Evolutionary conservation across 2,113 vertebrate genomes (phyloP).

Genomic region (Pomatostomus ruficeps): DNA sequence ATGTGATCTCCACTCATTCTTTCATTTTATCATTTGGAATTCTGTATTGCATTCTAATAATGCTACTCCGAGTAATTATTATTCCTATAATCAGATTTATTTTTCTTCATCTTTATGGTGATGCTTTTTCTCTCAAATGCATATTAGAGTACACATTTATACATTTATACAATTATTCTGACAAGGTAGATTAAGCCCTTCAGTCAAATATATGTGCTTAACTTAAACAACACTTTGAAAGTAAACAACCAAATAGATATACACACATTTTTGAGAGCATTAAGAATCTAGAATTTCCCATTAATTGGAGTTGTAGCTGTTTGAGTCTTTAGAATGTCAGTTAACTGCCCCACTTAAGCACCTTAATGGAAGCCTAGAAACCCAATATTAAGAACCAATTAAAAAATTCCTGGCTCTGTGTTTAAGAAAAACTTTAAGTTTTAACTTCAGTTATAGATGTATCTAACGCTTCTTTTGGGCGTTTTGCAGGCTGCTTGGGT

Average conservation of each 20-base stretch:
- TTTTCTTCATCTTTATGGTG: neutral
- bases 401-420: neutral
- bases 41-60: neutral
- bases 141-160: neutral
- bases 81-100: neutral
- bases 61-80: neutral
- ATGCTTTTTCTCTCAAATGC: rapidly evolving
- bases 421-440: neutral
- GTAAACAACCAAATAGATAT: neutral
- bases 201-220: neutral
- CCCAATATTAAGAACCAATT: neutral
- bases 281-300: neutral
- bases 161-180: neutral
- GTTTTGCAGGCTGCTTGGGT: no score
- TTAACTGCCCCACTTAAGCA: neutral
- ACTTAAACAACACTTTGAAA: neutral
- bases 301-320: neutral
- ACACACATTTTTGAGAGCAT: neutral
- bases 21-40: neutral
- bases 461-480: no score
- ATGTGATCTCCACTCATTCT: neutral
- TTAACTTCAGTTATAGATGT: neutral
- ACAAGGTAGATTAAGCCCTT: neutral
- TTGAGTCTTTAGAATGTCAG: neutral
- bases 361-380: neutral